Evolutionary conservation across 1,140 invertebrate species (phyloP).

Genomic region (Diplogasteroides magnus): DNA sequence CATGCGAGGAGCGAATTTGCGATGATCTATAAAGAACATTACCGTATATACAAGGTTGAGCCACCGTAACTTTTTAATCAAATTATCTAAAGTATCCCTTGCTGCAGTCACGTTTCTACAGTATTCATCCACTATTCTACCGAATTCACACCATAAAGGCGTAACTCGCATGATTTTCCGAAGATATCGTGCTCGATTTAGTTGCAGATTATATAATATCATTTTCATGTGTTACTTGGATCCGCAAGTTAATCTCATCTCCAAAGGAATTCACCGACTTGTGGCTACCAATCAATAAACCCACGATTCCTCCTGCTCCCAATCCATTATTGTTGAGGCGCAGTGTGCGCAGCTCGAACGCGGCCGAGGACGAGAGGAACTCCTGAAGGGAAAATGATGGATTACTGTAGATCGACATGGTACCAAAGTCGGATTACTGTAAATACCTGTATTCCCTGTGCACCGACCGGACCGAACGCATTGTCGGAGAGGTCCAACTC

Average conservation of each 20-base stretch:
- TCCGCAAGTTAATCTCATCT: too few species aligned
- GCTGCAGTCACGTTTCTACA: background rate
- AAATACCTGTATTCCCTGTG: slow-evolving; percentile 63
- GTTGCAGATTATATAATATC: too few species aligned
- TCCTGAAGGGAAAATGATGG: slow-evolving; percentile 66
- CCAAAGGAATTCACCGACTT: background rate
- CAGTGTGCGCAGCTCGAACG: slow-evolving; percentile 73
- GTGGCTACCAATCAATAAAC: slow-evolving; percentile 47
- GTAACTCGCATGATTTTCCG: too few species aligned
- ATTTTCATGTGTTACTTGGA: too few species aligned
- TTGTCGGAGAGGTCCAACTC: slow-evolving; percentile 94
- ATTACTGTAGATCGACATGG: too few species aligned
- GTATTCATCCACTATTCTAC: background rate
- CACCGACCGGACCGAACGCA: slow-evolving; percentile 91
- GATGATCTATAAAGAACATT: slow-evolving; percentile 63
- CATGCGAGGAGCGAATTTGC: slow-evolving; percentile 73
- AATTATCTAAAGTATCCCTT: background rate
- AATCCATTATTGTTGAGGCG: slow-evolving; percentile 90
- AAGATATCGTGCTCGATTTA: too few species aligned
- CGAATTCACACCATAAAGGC: background rate
- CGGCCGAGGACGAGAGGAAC: slow-evolving; percentile 75
- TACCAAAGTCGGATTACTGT: too few species aligned
- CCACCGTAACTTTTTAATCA: too few species aligned
- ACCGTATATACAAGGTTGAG: background rate
- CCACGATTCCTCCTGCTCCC: slow-evolving; percentile 73